Evolutionary conservation across 2,888 invertebrate genomes (phyloP), one percentile per base, ranked within the genome.

Genomic region (Andrena chrysosceles): DNA sequence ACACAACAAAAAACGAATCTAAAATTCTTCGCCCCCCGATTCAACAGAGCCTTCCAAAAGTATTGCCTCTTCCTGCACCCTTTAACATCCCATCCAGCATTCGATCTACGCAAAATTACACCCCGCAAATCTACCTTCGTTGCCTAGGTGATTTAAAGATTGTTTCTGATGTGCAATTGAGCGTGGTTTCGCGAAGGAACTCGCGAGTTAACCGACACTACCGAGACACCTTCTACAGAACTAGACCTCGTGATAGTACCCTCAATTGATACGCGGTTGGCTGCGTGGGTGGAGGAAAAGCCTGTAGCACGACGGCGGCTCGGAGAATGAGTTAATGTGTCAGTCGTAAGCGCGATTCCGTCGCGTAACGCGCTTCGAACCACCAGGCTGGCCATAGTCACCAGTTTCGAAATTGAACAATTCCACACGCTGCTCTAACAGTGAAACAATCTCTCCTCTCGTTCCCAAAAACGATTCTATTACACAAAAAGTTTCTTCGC

Each of bases 341-440:
- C 91, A 93, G 92, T 93, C 90, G 92, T 90, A 88, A 91, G 91
- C 91, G 92, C 91, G 91, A 91, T 91, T 88, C 83, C 85, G 89
- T 88, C 91, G 91, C 92, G 91, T 87, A 89, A 90, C 89, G 90
- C 79, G 60, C 81, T 68, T 74, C 64, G 48, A 66, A 62, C 13
- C 42, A 69, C 49, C 33, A 23, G 16, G 48, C 56, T 6, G 23
- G 23, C 33, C 42, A n/a, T 62, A 72, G 7, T 26, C 76, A 52
- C 33, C 33, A 26, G 2, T 20, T 33, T 26, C 23, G 20, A 31
- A n/a, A 54, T n/a, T 42, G 42, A 16, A 42, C 42, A 16, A 5
- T 67, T 26, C 8, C 0, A n/a, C 6, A 8, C 16, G 33, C 42
- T 42, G 42, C 26, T 16, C 16, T 7, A 6, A 1, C 33, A 31